A percentile compares a stretch with the other conserved stretches of the same genome.
Conservation (phyloP, 2,797 vertebrate species). For the Eulemur rubriventer region DNA sequence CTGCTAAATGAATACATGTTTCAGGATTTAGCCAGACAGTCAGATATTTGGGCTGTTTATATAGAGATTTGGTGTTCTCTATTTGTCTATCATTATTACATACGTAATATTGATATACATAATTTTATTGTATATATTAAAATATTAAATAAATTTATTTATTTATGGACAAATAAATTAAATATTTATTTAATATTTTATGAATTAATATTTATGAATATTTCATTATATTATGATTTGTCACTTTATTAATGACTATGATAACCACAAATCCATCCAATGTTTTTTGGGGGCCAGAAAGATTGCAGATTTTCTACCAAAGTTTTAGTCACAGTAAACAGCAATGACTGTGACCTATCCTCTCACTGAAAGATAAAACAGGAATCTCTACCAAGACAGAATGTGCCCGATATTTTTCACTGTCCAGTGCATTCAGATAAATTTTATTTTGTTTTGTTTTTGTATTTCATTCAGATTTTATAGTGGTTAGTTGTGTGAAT, state of each 20-base stretch:
- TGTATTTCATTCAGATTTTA: neutral
- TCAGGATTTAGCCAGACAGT: neutral
- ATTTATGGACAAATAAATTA: too few species aligned
- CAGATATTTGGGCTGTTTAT: neutral
- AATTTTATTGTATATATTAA: neutral
- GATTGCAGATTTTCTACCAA: neutral
- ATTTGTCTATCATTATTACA: neutral
- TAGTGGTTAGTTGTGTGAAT: neutral
- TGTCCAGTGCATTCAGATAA: neutral
- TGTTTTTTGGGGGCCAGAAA: neutral
- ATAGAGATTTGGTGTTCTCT: neutral
- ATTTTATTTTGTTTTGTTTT: neutral
- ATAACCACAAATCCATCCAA: neutral
- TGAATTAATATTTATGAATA: too few species aligned
- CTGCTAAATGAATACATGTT: neutral
- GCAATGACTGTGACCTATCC: neutral
- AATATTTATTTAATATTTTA: too few species aligned
- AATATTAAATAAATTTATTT: neutral
- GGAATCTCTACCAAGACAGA: neutral
- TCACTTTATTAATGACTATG: neutral
- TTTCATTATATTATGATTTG: neutral
- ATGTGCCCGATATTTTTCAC: neutral
- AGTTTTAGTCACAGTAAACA: neutral
- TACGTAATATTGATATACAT: neutral
- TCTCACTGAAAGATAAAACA: neutral